phyloP scores from a whole-genome alignment of 2,888 invertebrate genomes.

The Rhamnusium bicolor region DNA sequence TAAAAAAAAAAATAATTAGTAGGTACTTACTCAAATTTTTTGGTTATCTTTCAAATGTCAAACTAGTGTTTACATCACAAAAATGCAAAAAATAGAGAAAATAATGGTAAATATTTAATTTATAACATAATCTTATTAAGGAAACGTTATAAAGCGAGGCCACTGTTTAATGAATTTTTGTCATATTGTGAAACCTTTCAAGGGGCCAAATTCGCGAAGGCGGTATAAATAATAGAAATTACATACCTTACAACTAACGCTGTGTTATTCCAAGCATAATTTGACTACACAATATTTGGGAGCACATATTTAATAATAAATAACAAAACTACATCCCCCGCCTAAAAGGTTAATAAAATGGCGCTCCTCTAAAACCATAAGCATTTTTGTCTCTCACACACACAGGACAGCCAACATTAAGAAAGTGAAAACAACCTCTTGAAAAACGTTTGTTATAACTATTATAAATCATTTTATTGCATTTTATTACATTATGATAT shows the following conservation, averaged over 20 bases:
- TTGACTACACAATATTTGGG: conserved; percentile 40
- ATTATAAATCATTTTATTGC: not conserved
- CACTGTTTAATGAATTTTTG: conserved; percentile 20
- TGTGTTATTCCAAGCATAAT: conserved; percentile 43
- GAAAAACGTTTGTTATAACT: not conserved
- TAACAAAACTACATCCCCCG: conserved; percentile 66
- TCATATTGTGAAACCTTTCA: conserved; percentile 10
- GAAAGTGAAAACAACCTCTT: not conserved
- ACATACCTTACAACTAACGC: conserved; percentile 44
- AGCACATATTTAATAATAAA: conserved; percentile 58
- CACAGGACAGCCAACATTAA: not conserved
- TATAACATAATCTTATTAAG: not conserved
- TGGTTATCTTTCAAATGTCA: conserved; percentile 27
- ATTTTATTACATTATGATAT: no score
- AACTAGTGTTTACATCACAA: conserved; percentile 7
- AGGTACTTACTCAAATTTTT: not conserved
- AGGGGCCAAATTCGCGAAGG: conserved; percentile 7
- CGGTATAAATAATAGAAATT: conserved; percentile 12
- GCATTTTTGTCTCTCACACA: conserved; percentile 17
- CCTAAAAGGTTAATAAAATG: conserved; percentile 71
- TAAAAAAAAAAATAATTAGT: conserved; percentile 17
- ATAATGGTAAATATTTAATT: conserved; percentile 6
- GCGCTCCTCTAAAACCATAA: conserved; percentile 59
- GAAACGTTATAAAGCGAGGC: not conserved
- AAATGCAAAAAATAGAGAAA: conserved; percentile 10